Base-by-base conservation (phyloP, 2,888 invertebrate genomes). In the Caenorhabditis sp. region DNA sequence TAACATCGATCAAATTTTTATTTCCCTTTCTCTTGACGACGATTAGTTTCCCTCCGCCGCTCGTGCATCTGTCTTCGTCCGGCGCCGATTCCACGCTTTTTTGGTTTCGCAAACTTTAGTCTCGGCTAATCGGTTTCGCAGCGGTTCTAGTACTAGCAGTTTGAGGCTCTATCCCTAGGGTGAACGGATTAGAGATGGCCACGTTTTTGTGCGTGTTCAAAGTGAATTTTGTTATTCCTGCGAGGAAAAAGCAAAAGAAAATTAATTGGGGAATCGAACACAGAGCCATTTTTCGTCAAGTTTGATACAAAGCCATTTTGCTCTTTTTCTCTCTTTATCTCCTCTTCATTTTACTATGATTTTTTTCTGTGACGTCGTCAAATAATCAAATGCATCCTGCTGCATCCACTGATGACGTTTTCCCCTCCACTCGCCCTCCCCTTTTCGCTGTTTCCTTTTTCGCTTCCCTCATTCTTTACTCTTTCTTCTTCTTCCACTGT, bases 401-500 rank as follows among this genome's bases (percentile, higher is more conserved):
- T 30, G 6, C 9, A 5, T 30, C 5, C 45, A 26, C 32, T 50
- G 37, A 27, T 56, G 68, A 58, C 68, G 58, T 68, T 27, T 32
- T 22, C n/a, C 17, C 35, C 22, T 27, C 22, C n/a, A n/a, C 50
- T 26, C 26, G 11, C 11, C n/a, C 27, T 50, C 27, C n/a, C 30
- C 11, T 26, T 45, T 26, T 22, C 6, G 2, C 43, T 22, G 9
- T 24, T n/a, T 11, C 26, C 24, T 13, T 46, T 65, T 35, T 26
- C 59, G 59, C 68, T 59, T 68, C 58, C 58, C 59, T 68, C 68
- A 68, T 68, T 68, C 59, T 68, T n/a, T n/a, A n/a, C n/a, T n/a
- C n/a, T n/a, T n/a, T n/a, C 46, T 26, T 24, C 41, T 15, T n/a
- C 41, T n/a, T 7, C 41, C 15, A n/a, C 5, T 24, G 3, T 24